A percentile compares a stretch with the other conserved stretches of the same genome.
Conservation (phyloP, 2,888 invertebrate genomes). For the Himalopsyche tibetana region DNA sequence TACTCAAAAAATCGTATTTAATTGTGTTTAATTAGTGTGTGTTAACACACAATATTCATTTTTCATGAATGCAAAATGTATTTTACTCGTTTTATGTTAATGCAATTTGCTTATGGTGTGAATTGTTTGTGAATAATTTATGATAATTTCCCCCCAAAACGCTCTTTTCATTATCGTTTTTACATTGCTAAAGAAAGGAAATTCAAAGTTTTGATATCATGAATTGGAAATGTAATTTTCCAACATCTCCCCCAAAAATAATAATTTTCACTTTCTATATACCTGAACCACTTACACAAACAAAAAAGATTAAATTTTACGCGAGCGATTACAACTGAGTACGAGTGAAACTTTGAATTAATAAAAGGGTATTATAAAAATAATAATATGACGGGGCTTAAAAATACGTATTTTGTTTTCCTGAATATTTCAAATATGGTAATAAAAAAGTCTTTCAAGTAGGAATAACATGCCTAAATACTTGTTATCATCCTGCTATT, state of each 20-base stretch:
- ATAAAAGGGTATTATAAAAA: slow-evolving; percentile 9
- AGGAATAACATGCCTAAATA: too few species aligned
- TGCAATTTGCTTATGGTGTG: neutral
- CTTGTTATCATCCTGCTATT: too few species aligned
- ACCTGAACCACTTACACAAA: slow-evolving; percentile 47
- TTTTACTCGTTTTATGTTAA: neutral
- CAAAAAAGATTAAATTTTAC: slow-evolving; percentile 59
- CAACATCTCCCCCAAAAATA: slow-evolving; percentile 61
- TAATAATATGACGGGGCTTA: neutral
- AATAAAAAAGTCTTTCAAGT: too few species aligned
- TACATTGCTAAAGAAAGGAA: neutral
- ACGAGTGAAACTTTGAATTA: slow-evolving; percentile 15
- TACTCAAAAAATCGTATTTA: too few species aligned
- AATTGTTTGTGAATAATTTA: neutral
- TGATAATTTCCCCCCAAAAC: too few species aligned
- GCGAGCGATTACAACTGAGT: slow-evolving; percentile 49
- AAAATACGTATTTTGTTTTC: neutral
- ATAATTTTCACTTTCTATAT: slow-evolving; percentile 55
- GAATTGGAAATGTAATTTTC: slow-evolving; percentile 67
- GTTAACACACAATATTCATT: too few species aligned
- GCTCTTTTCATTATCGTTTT: neutral
- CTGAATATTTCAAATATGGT: neutral
- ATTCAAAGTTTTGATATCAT: slow-evolving; percentile 55
- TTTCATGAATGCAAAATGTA: too few species aligned
- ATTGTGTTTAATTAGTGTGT: too few species aligned